A percentile compares a stretch with the other conserved stretches of the same genome.
These are phyloP conservation scores for Nephotettix cincticeps DNA, from an alignment of 1,140 invertebrate genomes.

Conservation along the genomic window DNA sequence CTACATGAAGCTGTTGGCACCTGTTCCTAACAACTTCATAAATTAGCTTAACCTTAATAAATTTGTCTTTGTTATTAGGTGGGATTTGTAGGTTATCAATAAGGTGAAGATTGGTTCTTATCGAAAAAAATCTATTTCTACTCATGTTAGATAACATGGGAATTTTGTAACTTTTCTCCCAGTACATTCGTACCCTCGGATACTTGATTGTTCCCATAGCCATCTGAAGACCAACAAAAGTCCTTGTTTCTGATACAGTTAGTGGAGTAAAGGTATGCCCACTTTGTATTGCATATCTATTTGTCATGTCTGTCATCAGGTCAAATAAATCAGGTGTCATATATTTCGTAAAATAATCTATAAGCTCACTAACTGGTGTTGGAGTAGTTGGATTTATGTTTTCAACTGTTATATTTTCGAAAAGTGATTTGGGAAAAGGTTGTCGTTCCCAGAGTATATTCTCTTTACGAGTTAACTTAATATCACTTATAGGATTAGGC, in stretches of 20 bases:
- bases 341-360: neutral
- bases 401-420: neutral
- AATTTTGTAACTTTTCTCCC: slow-evolving; percentile 10
- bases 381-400: neutral
- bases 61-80: slow-evolving; percentile 36
- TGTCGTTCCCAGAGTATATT: neutral
- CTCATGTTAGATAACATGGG: slow-evolving; percentile 26
- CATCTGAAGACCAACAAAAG: slow-evolving; percentile 21
- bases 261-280: neutral
- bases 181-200: slow-evolving; percentile 19
- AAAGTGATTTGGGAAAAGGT: neutral
- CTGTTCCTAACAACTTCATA: slow-evolving; percentile 39
- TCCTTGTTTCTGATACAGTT: slow-evolving; percentile 1
- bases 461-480: neutral
- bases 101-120: slow-evolving; percentile 40
- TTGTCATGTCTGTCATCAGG: neutral
- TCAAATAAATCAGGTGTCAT: neutral
- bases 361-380: neutral
- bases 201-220: slow-evolving; percentile 5
- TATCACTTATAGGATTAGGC: no score
- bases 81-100: slow-evolving; percentile 36
- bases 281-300: neutral
- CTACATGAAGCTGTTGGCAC: slow-evolving; percentile 37
- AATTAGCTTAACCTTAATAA: slow-evolving; percentile 43
- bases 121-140: slow-evolving; percentile 36